Evolutionary conservation across 1,140 invertebrate species (phyloP).

Genomic region (Sesamia nonagrioides): DNA sequence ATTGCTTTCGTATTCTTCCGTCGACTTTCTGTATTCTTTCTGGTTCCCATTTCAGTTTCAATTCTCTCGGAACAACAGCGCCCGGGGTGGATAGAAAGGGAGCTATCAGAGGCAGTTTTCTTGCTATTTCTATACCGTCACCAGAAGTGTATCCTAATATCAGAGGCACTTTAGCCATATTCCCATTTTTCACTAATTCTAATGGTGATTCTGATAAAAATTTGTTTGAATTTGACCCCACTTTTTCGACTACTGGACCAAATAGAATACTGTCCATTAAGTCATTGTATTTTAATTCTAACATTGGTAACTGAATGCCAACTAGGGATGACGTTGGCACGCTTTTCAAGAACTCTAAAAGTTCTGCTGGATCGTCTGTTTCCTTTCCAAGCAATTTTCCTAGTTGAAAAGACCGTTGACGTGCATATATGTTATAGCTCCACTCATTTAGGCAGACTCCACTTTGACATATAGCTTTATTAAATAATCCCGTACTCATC

Average conservation of each 20-base stretch:
- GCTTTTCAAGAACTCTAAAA: slow-evolving; percentile 72
- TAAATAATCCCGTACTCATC: slow-evolving; percentile 85
- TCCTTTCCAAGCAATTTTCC: slow-evolving; percentile 75
- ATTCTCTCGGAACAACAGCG: slow-evolving; percentile 73
- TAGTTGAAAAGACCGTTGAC: slow-evolving; percentile 75
- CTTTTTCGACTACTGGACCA: slow-evolving; percentile 79
- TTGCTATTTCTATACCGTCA: slow-evolving; percentile 79
- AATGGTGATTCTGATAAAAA: slow-evolving; percentile 71
- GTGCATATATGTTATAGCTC: slow-evolving; percentile 72
- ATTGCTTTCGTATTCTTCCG: slow-evolving; percentile 68
- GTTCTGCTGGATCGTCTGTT: slow-evolving; percentile 70
- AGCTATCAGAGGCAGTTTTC: slow-evolving; percentile 61
- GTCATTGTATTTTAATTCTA: slow-evolving; percentile 62
- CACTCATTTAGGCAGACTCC: slow-evolving; percentile 83
- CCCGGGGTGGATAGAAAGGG: slow-evolving; percentile 57
- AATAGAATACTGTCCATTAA: slow-evolving; percentile 71
- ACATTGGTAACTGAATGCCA: slow-evolving; percentile 69
- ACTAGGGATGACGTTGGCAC: slow-evolving; percentile 70
- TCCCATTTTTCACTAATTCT: slow-evolving; percentile 66
- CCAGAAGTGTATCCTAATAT: slow-evolving; percentile 78
- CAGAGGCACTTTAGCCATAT: slow-evolving; percentile 70
- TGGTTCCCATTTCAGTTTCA: slow-evolving; percentile 69
- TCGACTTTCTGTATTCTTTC: slow-evolving; percentile 61
- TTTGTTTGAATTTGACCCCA: slow-evolving; percentile 63
- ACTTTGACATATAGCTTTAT: slow-evolving; percentile 85